Evolutionary conservation across 2,888 invertebrate species (phyloP).

Genomic region (Polymixis flavicincta): DNA sequence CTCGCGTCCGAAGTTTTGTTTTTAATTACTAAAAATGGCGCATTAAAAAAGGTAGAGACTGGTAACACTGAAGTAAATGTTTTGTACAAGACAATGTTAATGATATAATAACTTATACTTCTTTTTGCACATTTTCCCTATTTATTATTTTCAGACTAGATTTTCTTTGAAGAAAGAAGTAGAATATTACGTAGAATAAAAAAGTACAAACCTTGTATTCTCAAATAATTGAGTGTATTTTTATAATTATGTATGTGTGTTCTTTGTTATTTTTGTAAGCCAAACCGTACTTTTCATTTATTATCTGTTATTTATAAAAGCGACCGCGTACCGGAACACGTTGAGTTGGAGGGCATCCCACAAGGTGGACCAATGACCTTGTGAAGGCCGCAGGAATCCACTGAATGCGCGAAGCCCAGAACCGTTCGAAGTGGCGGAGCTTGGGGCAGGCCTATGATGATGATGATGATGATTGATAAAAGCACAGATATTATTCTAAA

Average conservation of each 20-base stretch:
- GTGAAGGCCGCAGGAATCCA: too few relatives aligned
- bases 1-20: not conserved
- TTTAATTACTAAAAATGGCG: conserved; percentile 10
- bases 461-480: too few relatives aligned
- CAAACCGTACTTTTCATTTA: not conserved
- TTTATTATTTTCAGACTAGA: not conserved
- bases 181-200: too few relatives aligned
- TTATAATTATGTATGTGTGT: not conserved
- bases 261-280: not conserved
- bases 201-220: too few relatives aligned
- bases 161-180: not conserved
- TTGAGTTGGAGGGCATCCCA: too few relatives aligned
- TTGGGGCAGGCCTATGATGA: too few relatives aligned
- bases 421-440: too few relatives aligned
- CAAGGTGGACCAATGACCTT: too few relatives aligned
- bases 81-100: not conserved
- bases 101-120: not conserved
- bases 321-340: too few relatives aligned
- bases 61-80: not conserved
- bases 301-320: too few relatives aligned
- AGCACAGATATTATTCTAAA: too few relatives aligned
- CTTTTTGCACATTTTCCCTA: not conserved
- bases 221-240: not conserved
- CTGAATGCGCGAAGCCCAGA: too few relatives aligned
- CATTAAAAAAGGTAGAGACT: not conserved